Conservation (phyloP, 2,888 invertebrate genomes). For the Neelides folsomi region DNA sequence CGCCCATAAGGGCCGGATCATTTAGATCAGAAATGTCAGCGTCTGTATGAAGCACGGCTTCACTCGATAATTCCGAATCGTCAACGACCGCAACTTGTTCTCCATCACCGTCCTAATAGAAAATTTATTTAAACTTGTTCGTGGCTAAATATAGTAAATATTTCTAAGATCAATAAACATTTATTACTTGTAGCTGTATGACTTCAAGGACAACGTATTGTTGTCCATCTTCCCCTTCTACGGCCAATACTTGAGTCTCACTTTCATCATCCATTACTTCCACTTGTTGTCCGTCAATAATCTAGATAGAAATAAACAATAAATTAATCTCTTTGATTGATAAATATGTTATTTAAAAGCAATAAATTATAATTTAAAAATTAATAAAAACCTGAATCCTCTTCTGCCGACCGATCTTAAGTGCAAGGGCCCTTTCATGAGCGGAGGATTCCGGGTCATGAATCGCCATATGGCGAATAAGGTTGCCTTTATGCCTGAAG, state of each 20-base stretch:
- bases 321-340: no score
- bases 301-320: slow-evolving; percentile 23
- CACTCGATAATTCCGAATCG: slow-evolving; percentile 39
- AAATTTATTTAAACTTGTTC: slow-evolving; percentile 15
- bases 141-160: slow-evolving; percentile 35
- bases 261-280: slow-evolving; percentile 41
- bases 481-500: slow-evolving; percentile 71
- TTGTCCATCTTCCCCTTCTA: slow-evolving; percentile 60
- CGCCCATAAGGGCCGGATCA: slow-evolving; percentile 33
- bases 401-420: slow-evolving; percentile 65
- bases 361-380: no score
- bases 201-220: slow-evolving; percentile 84
- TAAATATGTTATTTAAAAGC: no score
- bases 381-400: slow-evolving; percentile 56
- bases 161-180: neutral
- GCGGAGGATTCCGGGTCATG: slow-evolving; percentile 75
- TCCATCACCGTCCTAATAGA: slow-evolving; percentile 36
- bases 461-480: slow-evolving; percentile 78
- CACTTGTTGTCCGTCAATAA: slow-evolving; percentile 38
- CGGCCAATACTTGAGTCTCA: slow-evolving; percentile 51
- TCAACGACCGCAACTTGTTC: slow-evolving; percentile 43
- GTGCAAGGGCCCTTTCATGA: slow-evolving; percentile 56
- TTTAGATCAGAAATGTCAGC: slow-evolving; percentile 35
- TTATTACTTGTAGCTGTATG: slow-evolving; percentile 50
- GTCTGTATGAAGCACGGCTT: slow-evolving; percentile 39